Conservation (phyloP, 2,888 invertebrate species). For the Elegia similella region DNA sequence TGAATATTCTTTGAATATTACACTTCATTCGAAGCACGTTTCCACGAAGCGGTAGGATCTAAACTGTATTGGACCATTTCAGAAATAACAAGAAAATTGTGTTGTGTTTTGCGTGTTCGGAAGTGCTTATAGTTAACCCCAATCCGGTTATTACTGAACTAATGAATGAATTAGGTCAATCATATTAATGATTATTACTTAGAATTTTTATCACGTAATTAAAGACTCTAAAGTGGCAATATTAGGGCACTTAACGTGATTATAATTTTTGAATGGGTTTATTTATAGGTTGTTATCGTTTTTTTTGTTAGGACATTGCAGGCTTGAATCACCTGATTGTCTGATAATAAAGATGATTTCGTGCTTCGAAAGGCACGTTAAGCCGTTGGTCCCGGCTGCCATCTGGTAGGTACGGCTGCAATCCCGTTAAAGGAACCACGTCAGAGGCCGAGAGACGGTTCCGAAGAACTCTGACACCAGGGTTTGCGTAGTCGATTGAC, state of each 20-base stretch:
- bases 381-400: too few relatives aligned
- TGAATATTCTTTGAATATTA: slow-evolving; percentile 5
- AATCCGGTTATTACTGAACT: slow-evolving; percentile 16
- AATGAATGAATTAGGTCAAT: slow-evolving; percentile 19
- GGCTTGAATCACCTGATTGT: too few relatives aligned
- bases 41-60: slow-evolving; percentile 22
- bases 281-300: background rate
- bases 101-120: slow-evolving; percentile 9
- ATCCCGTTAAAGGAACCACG: too few relatives aligned
- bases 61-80: slow-evolving; percentile 24
- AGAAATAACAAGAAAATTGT: slow-evolving; percentile 18
- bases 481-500: too few relatives aligned
- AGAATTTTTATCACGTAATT: slow-evolving; percentile 11
- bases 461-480: too few relatives aligned
- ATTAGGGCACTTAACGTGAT: background rate
- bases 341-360: too few relatives aligned
- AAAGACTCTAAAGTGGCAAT: slow-evolving; percentile 7
- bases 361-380: too few relatives aligned
- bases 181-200: slow-evolving; percentile 16
- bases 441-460: too few relatives aligned
- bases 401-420: too few relatives aligned
- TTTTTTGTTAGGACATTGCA: background rate
- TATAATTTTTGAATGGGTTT: background rate
- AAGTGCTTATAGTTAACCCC: slow-evolving; percentile 8
- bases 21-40: slow-evolving; percentile 25